A percentile compares a stretch with the other conserved stretches of the same genome.
Conservation (phyloP, 1,140 invertebrate genomes). For the Rhyacophila brunnea region DNA sequence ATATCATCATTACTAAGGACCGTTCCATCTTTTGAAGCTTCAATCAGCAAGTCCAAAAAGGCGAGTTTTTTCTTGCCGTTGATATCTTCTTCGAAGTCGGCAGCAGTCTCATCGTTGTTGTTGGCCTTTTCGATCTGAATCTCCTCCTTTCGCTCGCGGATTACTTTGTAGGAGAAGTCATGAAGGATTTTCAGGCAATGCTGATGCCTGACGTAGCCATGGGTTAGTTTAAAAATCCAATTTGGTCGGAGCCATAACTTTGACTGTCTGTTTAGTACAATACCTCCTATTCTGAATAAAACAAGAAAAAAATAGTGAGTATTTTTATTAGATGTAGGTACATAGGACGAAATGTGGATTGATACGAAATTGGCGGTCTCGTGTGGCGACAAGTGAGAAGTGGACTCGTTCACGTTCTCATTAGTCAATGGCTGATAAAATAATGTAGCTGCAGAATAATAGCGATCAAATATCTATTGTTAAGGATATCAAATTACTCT, state of each 20-base stretch:
- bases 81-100: constrained; percentile 35
- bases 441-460: no score
- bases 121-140: constrained; percentile 36
- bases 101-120: constrained; percentile 31
- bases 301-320: constrained; percentile 10
- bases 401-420: no score
- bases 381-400: no score
- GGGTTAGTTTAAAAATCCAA: constrained; percentile 60
- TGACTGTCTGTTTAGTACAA: constrained; percentile 59
- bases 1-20: constrained; percentile 62
- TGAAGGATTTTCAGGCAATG: constrained; percentile 66
- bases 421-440: no score
- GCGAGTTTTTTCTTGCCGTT: constrained; percentile 55
- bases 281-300: constrained; percentile 54
- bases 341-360: no score
- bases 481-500: no score
- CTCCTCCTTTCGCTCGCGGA: constrained; percentile 45
- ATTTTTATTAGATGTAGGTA: background rate
- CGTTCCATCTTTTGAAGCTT: constrained; percentile 49
- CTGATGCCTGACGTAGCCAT: constrained; percentile 58
- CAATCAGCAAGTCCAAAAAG: constrained; percentile 70
- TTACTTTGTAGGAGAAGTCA: constrained; percentile 68
- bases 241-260: constrained; percentile 67
- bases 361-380: no score
- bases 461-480: no score